Evolutionary conservation across 2,888 invertebrate genomes (phyloP).

Genomic region (Rotaria macrura): DNA sequence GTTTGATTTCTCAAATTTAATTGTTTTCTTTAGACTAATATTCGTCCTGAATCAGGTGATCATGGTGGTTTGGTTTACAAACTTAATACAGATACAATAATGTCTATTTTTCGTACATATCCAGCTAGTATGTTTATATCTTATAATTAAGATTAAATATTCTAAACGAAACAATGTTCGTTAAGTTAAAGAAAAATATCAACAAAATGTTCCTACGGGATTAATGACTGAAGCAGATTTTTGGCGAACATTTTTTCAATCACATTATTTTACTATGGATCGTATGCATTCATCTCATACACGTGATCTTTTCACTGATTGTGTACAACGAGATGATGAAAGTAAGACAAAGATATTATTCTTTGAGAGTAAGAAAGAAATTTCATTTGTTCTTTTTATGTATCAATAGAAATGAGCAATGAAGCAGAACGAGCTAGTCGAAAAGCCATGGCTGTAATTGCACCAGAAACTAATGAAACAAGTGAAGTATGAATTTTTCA

Average conservation of each 20-base stretch:
- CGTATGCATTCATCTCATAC: background rate
- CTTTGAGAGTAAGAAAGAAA: no score
- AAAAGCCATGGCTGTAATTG: background rate
- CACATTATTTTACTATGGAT: conserved; percentile 63
- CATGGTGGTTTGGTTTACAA: conserved; percentile 93
- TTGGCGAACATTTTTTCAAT: conserved; percentile 99
- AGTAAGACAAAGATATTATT: background rate
- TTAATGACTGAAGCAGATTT: conserved; percentile 90
- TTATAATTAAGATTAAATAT: background rate
- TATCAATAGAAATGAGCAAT: background rate
- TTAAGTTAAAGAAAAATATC: conserved; percentile 7
- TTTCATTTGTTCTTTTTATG: no score
- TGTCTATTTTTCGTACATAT: conserved; percentile 96
- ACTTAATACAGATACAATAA: conserved; percentile 86
- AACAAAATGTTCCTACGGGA: conserved; percentile 67
- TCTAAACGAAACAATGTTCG: background rate
- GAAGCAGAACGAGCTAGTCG: conserved; percentile 11
- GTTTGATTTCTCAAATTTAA: conserved; percentile 16
- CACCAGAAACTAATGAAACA: conserved; percentile 6
- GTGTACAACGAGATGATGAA: conserved; percentile 28
- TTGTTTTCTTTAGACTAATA: conserved; percentile 60
- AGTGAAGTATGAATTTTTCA: background rate
- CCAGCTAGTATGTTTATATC: conserved; percentile 60
- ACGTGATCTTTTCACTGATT: conserved; percentile 30
- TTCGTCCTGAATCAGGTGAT: conserved; percentile 90